Evolutionary conservation across 2,113 vertebrate genomes (phyloP).

Genomic region (Ibidorhyncha struthersii): DNA sequence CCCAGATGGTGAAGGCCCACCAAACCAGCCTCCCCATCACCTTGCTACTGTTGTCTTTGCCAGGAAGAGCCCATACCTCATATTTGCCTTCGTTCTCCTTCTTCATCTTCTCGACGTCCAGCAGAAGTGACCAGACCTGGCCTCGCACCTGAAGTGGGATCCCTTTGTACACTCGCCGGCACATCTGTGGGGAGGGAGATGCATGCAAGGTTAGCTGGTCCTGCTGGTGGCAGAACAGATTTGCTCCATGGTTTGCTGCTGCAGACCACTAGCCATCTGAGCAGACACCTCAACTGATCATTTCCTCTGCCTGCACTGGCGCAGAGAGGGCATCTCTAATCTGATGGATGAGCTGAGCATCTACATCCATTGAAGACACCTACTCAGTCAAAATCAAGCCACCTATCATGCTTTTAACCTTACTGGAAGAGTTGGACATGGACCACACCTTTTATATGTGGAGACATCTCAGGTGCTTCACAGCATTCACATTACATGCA

Average conservation of each 20-base stretch:
- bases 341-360: neutral
- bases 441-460: neutral
- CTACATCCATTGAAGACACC: neutral
- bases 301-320: neutral
- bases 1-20: neutral
- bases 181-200: slow-evolving; percentile 75
- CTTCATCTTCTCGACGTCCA: slow-evolving; percentile 87
- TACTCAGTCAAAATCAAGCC: neutral
- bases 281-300: too few relatives aligned
- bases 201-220: accelerated
- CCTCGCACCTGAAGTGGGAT: slow-evolving; percentile 91
- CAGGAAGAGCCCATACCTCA: slow-evolving; percentile 31
- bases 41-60: neutral
- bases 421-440: neutral
- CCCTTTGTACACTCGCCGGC: slow-evolving; percentile 90
- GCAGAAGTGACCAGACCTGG: slow-evolving; percentile 87
- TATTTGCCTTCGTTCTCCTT: slow-evolving; percentile 85
- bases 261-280: neutral
- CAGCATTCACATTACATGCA: neutral
- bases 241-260: neutral
- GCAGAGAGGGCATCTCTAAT: neutral
- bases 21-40: neutral
- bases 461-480: neutral
- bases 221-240: neutral
- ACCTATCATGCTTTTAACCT: neutral